Conservation (phyloP, 1,140 invertebrate genomes). For the Odontomachus brunneus region DNA sequence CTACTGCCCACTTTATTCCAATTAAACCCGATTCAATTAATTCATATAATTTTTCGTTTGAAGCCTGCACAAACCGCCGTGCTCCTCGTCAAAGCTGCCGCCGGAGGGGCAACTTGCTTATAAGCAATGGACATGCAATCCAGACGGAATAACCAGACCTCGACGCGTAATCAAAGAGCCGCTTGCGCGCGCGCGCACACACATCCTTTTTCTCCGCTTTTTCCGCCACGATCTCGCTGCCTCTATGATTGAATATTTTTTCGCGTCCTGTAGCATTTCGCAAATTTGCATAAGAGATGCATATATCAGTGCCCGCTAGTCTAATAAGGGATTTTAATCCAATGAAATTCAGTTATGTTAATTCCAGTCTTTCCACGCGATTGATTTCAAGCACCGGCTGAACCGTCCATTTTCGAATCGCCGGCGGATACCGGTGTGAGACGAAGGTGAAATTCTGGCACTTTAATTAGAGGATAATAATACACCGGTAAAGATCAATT, state of each 20-base stretch:
- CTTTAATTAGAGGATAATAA: conserved; percentile 21
- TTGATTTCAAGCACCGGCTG: conserved; percentile 15
- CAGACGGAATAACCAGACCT: conserved; percentile 44
- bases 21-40: conserved; percentile 60
- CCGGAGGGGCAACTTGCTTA: conserved; percentile 41
- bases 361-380: conserved; percentile 24
- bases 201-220: conserved; percentile 24
- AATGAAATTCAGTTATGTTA: conserved; percentile 52
- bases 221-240: neutral
- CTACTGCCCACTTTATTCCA: conserved; percentile 45
- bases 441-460: conserved; percentile 31
- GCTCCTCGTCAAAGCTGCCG: conserved; percentile 44
- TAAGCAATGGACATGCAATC: conserved; percentile 50
- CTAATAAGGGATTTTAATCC: conserved; percentile 54
- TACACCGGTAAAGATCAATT: conserved; percentile 5
- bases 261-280: conserved; percentile 24
- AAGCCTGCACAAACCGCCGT: conserved; percentile 30
- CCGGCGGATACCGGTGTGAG: neutral
- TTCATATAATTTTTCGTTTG: conserved; percentile 52
- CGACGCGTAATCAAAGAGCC: conserved; percentile 48
- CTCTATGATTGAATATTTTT: conserved; percentile 51
- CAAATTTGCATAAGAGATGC: conserved; percentile 50
- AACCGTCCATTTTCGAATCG: neutral
- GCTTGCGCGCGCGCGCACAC: neutral
- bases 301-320: conserved; percentile 18